Evolutionary conservation across 2,797 vertebrate species (phyloP).

Genomic region (Sphaeramia orbicularis): DNA sequence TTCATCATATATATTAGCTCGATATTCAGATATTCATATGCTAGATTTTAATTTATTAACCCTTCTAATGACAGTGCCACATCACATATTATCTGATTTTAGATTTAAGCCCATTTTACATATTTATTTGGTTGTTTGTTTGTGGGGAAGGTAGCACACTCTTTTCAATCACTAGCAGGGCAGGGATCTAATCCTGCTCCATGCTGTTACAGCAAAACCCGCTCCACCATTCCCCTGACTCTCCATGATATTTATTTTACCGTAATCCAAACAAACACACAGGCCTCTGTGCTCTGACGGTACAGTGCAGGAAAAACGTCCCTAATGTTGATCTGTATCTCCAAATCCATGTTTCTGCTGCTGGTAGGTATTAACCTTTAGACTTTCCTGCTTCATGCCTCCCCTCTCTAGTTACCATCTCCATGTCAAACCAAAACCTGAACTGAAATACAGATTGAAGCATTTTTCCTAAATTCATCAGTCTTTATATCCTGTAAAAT

Average conservation of each 20-base stretch:
- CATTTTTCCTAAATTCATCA: conserved; percentile 17
- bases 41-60: no score
- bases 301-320: conserved; percentile 32
- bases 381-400: conserved; percentile 28
- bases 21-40: no score
- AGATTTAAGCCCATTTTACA: conserved; percentile 4
- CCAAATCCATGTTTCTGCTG: conserved; percentile 41
- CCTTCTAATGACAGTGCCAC: no score
- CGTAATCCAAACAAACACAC: conserved; percentile 71
- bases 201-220: conserved; percentile 57
- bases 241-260: conserved; percentile 70
- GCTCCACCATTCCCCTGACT: conserved; percentile 47
- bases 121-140: conserved; percentile 22
- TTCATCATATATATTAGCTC: no score
- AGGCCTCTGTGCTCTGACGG: conserved; percentile 34
- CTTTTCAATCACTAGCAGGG: conserved; percentile 17
- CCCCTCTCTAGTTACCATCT: conserved; percentile 16
- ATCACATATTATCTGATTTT: not conserved
- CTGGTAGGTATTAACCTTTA: conserved; percentile 66
- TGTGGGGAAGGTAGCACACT: conserved; percentile 10
- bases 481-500: conserved; percentile 21
- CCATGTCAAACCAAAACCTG: not conserved
- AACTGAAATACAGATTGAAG: conserved; percentile 33
- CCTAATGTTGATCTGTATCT: conserved; percentile 62
- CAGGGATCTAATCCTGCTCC: conserved; percentile 49